Evolutionary conservation across 2,113 vertebrate species (phyloP).

Genomic region (Callospermophilus lateralis): DNA sequence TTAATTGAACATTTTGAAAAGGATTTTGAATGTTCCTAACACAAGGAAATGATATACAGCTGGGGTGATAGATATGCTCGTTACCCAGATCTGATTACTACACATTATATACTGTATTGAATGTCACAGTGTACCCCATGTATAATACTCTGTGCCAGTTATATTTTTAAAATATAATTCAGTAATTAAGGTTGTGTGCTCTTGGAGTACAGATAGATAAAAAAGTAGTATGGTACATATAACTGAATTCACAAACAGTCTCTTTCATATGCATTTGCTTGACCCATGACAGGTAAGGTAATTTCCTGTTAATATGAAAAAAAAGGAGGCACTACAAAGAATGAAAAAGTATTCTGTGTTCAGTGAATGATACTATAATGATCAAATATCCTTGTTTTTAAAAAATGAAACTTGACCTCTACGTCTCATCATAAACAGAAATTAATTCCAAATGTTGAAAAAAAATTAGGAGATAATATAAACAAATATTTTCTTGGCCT

Average conservation of each 20-base stretch:
- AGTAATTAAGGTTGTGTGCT: neutral
- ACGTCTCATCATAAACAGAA: neutral
- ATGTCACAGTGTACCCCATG: neutral
- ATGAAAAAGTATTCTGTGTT: neutral
- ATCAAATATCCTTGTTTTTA: conserved; percentile 10
- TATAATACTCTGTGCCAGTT: neutral
- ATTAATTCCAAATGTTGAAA: conserved; percentile 6
- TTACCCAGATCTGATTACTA: neutral
- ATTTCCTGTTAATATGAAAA: neutral
- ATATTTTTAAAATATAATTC: neutral
- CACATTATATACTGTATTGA: neutral
- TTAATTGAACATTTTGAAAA: neutral
- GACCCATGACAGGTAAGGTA: neutral
- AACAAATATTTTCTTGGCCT: conserved; percentile 1
- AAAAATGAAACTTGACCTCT: conserved; percentile 17
- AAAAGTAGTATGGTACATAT: neutral
- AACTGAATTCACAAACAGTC: neutral
- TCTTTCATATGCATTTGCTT: neutral
- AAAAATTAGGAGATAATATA: neutral
- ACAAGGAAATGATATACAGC: neutral
- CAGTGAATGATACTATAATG: neutral
- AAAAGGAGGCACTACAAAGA: neutral
- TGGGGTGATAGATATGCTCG: neutral
- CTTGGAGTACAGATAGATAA: neutral
- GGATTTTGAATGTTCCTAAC: neutral